Conservation (phyloP, 53 echinoderm and acorn worm species). For the Holothuria leucospilota region DNA sequence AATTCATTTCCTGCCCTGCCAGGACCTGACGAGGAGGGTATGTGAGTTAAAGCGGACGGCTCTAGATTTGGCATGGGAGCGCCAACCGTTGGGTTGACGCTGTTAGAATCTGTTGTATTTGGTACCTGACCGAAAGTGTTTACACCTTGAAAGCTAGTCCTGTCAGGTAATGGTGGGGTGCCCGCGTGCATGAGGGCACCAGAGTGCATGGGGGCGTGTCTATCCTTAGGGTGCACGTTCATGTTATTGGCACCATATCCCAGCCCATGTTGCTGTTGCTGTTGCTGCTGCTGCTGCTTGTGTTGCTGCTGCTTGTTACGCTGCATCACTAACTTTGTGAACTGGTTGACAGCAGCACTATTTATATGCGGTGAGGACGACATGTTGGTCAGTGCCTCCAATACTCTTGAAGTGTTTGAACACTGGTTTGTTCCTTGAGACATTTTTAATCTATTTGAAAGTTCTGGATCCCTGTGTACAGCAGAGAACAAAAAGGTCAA, state of each 20-base stretch:
- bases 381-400: constrained; percentile 34
- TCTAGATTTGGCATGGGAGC: constrained; percentile 64
- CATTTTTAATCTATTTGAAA: constrained; percentile 34
- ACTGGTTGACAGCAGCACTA: constrained; percentile 13
- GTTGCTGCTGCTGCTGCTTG: constrained; percentile 62
- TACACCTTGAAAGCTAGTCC: constrained; percentile 14
- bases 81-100: not conserved
- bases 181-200: constrained; percentile 18
- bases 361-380: not conserved
- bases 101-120: not conserved
- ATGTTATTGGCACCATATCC: constrained; percentile 55
- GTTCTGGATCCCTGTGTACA: constrained; percentile 32
- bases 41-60: constrained; percentile 60
- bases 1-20: constrained; percentile 39
- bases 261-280: constrained; percentile 40
- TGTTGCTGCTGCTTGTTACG: constrained; percentile 46
- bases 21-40: constrained; percentile 64
- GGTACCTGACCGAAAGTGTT: constrained; percentile 26
- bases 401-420: constrained; percentile 33
- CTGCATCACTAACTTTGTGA: constrained; percentile 29
- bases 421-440: constrained; percentile 31
- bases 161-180: constrained; percentile 34
- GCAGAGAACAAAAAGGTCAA: no score
- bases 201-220: not conserved
- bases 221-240: not conserved